A percentile compares a stretch with the other conserved stretches of the same genome.
phyloP scores from a whole-genome alignment of 2,888 invertebrate species.

The Liposcelis brunnea region DNA sequence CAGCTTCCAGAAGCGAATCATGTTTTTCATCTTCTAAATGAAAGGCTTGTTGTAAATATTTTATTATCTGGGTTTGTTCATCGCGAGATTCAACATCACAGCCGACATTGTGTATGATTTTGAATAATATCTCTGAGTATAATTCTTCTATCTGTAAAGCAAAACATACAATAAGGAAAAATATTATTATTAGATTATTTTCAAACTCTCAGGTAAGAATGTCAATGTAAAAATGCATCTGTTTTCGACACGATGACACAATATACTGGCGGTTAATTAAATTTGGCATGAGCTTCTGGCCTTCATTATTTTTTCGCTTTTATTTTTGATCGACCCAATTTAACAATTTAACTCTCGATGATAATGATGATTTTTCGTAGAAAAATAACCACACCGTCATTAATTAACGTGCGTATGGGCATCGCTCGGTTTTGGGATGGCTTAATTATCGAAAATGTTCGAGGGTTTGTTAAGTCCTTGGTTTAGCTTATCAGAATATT shows the following conservation, averaged over 20 bases:
- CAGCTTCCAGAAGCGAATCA: conserved; percentile 47
- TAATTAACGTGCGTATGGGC: no score
- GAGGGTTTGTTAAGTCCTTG: no score
- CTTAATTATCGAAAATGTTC: no score
- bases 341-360: no score
- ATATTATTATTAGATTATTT: no score
- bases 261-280: background rate
- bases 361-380: no score
- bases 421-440: no score
- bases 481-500: no score
- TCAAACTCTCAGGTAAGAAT: conserved; percentile 8
- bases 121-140: conserved; percentile 65
- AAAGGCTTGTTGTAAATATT: conserved; percentile 65
- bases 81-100: conserved; percentile 55
- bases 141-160: conserved; percentile 61
- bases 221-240: conserved; percentile 8
- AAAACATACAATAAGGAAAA: conserved; percentile 17
- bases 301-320: no score
- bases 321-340: no score
- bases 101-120: conserved; percentile 70
- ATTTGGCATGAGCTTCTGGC: no score
- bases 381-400: conserved; percentile 1
- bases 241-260: conserved; percentile 5
- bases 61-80: conserved; percentile 47
- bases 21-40: conserved; percentile 62